Evolutionary conservation across 1,140 invertebrate genomes (phyloP).

Genomic region (Drosophila nannoptera): DNA sequence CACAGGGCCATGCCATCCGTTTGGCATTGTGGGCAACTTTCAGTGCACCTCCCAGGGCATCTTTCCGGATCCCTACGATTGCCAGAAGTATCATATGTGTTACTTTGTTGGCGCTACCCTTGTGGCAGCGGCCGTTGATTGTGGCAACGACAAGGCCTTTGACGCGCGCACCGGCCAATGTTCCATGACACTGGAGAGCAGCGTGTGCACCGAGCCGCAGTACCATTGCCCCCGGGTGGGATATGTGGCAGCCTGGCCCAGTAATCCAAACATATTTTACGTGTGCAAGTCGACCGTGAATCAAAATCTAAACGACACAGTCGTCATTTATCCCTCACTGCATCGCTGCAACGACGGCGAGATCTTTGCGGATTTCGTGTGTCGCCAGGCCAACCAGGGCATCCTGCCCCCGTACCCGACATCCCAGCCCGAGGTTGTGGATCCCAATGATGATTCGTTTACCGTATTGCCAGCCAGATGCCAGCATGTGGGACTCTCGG

Average conservation of each 20-base stretch:
- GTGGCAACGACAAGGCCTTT: slow-evolving; percentile 71
- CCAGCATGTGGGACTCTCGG: slow-evolving; percentile 56
- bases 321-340: slow-evolving; percentile 72
- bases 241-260: slow-evolving; percentile 68
- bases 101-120: slow-evolving; percentile 65
- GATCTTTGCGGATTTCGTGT: slow-evolving; percentile 63
- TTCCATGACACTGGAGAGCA: slow-evolving; percentile 55
- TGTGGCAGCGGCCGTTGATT: slow-evolving; percentile 67
- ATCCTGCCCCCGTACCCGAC: neutral
- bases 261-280: slow-evolving; percentile 77
- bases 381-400: slow-evolving; percentile 30
- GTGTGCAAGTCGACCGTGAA: slow-evolving; percentile 77
- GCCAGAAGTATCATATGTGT: slow-evolving; percentile 79
- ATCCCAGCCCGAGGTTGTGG: neutral
- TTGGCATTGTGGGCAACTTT: slow-evolving; percentile 73
- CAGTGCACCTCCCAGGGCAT: slow-evolving; percentile 76
- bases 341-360: slow-evolving; percentile 76
- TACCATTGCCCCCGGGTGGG: slow-evolving; percentile 68
- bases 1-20: slow-evolving; percentile 75
- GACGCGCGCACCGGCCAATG: slow-evolving; percentile 70
- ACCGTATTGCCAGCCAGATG: slow-evolving; percentile 46
- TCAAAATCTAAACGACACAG: slow-evolving; percentile 62
- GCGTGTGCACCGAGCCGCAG: slow-evolving; percentile 56
- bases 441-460: slow-evolving; percentile 55
- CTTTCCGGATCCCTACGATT: slow-evolving; percentile 79